These are phyloP conservation scores for Apamea crenata DNA, from an alignment of 2,888 invertebrate species.

Conservation along the genomic window DNA sequence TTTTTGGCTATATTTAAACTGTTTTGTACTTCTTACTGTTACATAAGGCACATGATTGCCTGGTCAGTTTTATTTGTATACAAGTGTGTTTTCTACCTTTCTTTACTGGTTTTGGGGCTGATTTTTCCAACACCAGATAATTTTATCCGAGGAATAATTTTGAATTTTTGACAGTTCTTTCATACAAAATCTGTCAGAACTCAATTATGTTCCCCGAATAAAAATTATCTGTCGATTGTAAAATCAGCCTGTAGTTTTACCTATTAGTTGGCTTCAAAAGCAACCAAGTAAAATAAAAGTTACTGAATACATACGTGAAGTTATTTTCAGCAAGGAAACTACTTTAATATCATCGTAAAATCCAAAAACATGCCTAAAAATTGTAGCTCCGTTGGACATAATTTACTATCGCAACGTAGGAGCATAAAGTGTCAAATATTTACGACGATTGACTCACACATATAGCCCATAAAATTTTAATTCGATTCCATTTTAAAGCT, in stretches of 20 bases:
- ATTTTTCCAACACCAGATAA: no score
- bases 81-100: no score
- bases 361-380: constrained; percentile 54
- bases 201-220: no score
- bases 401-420: constrained; percentile 45
- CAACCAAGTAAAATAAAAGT: neutral
- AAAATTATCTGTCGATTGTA: no score
- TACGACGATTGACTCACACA: constrained; percentile 46
- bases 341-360: constrained; percentile 51
- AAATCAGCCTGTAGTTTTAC: no score
- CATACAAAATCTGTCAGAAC: no score
- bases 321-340: constrained; percentile 35
- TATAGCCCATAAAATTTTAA: constrained; percentile 44
- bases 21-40: neutral
- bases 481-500: constrained; percentile 50
- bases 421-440: constrained; percentile 56
- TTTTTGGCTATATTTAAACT: neutral
- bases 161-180: no score
- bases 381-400: constrained; percentile 49
- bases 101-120: no score
- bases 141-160: no score
- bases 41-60: no score
- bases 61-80: neutral
- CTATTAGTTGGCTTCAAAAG: neutral
- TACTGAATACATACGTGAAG: neutral